phyloP scores from a whole-genome alignment of 2,113 vertebrate species.

The Boulengeromyrus knoepffleri region DNA sequence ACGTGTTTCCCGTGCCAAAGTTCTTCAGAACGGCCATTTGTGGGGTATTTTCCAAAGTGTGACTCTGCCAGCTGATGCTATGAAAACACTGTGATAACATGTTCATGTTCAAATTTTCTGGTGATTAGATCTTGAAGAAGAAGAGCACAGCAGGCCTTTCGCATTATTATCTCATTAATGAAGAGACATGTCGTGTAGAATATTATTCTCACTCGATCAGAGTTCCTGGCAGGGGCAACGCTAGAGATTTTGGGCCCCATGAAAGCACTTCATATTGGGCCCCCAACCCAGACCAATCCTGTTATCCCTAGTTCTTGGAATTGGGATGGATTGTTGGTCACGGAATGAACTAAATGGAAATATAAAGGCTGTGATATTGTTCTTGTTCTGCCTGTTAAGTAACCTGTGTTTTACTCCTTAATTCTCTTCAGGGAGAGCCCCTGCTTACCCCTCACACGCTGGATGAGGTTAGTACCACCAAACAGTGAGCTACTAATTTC shows the following conservation, averaged over 20 bases:
- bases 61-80: background rate
- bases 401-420: background rate
- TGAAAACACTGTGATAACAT: background rate
- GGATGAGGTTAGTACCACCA: constrained; percentile 24
- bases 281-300: background rate
- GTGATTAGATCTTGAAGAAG: background rate
- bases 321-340: background rate
- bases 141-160: background rate
- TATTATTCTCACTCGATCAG: background rate
- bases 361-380: background rate
- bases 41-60: background rate
- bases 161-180: background rate
- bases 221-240: background rate
- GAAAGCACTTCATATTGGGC: background rate
- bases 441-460: background rate
- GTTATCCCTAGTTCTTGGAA: background rate
- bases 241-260: background rate
- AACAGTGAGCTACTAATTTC: background rate
- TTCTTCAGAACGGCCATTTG: background rate
- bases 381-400: background rate
- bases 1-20: background rate
- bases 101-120: background rate
- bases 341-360: background rate
- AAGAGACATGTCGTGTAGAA: background rate
- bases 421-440: constrained; percentile 7